Evolutionary conservation across 53 echinoderm and acorn worm species (phyloP), one percentile per base, ranked within the genome.

Genomic region (Echinometra lucunter): DNA sequence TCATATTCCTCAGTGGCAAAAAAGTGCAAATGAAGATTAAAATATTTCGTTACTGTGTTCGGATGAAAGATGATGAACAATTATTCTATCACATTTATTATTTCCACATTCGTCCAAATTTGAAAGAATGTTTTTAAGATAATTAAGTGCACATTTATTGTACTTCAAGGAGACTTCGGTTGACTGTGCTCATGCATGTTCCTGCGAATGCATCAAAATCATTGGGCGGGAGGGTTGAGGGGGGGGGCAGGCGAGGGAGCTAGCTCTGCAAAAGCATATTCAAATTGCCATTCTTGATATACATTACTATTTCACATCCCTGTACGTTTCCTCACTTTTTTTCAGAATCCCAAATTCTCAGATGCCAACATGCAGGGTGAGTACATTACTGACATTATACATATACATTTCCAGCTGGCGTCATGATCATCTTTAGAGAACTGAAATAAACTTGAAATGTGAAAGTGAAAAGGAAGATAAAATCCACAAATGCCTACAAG

Each of bases 331-430:
- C 82, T 37, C 42, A 15, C 18, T 66, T 94, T 57, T 4, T 85
- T 58, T 45, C 94, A 94, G 94, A 94, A 94, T 94, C 94, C 94
- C 87, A 94, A 94, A 45, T 94, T 94, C 94, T 82, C 82, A 85
- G 94, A 94, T 18, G 25, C 63, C 44, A 94, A 94, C 85, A 82
- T 83, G 82, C 83, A 83, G 94, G 94, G 94, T 94, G 42, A 94
- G 94, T 94, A 5, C 25, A 45, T 16, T 30, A 18, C 23, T 5
- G 17, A 63, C 53, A 11, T 11, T 53, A 53, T 11, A 4, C 53
- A 63, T 15, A 63, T 63, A 15, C 1, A 63, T 63, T 21, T 63
- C 63, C 0, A 63, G 25, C 63, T 63, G 63, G 4, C 63, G 27
- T 63, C 63, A 23, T 25, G 63, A 27, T 21, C 5, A 53, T 53